phyloP scores from a whole-genome alignment of 92 coral and sea anemone genomes.

The Desmophyllum pertusum region DNA sequence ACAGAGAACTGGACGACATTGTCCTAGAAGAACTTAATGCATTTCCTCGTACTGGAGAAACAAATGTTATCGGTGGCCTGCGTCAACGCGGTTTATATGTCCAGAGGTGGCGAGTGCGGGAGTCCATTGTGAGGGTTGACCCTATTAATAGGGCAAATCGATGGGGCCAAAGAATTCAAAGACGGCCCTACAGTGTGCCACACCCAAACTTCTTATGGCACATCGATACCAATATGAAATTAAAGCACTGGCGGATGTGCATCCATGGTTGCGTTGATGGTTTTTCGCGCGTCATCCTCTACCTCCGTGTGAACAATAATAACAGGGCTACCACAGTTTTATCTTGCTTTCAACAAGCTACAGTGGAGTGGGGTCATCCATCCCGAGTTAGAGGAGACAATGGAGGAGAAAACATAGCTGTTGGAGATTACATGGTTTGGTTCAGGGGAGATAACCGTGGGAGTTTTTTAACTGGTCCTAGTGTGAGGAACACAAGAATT shows the following conservation, averaged over 20 bases:
- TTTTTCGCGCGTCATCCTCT: slow-evolving; percentile 36
- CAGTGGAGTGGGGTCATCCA: slow-evolving; percentile 44
- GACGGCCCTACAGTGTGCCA: slow-evolving; percentile 53
- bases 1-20: too few relatives aligned
- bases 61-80: too few relatives aligned
- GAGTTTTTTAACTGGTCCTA: slow-evolving; percentile 64
- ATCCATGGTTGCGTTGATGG: slow-evolving; percentile 71
- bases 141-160: too few relatives aligned
- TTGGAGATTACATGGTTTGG: slow-evolving; percentile 53
- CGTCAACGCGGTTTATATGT: too few relatives aligned
- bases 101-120: too few relatives aligned
- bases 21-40: too few relatives aligned
- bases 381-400: too few relatives aligned
- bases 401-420: slow-evolving; percentile 46
- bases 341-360: slow-evolving; percentile 42
- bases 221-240: slow-evolving; percentile 55
- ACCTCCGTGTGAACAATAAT: slow-evolving; percentile 40
- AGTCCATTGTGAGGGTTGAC: too few relatives aligned
- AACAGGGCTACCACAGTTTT: slow-evolving; percentile 59
- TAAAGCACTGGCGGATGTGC: slow-evolving; percentile 54
- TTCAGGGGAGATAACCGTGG: slow-evolving; percentile 46
- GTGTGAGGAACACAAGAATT: slow-evolving; percentile 59
- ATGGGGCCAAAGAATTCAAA: too few relatives aligned
- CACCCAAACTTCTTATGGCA: slow-evolving; percentile 69
- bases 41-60: too few relatives aligned